Evolutionary conservation across 2,888 invertebrate species (phyloP).

Genomic region (Steinernema scapterisci): DNA sequence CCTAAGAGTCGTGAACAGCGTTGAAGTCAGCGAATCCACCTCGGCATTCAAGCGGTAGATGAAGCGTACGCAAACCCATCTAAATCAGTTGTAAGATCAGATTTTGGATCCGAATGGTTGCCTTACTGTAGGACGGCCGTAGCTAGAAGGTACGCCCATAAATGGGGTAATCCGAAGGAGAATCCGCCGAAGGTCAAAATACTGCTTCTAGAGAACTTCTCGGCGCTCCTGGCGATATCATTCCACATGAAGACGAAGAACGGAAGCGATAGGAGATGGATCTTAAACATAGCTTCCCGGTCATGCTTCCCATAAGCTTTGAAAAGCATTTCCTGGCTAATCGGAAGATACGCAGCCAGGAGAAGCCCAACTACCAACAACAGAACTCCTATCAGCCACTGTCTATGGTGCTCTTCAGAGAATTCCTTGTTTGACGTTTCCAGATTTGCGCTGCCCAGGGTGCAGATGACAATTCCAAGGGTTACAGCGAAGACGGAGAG

Average conservation of each 20-base stretch:
- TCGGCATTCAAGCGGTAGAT: conserved; percentile 92
- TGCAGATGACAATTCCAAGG: conserved; percentile 87
- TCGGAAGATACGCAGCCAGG: conserved; percentile 80
- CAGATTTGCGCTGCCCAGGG: conserved; percentile 74
- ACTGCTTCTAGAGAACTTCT: conserved; percentile 74
- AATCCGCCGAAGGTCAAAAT: conserved; percentile 39
- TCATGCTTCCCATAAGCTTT: conserved; percentile 84
- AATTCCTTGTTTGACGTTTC: conserved; percentile 43
- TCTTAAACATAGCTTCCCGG: conserved; percentile 72
- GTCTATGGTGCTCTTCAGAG: conserved; percentile 59
- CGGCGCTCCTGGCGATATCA: conserved; percentile 80
- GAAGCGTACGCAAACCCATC: conserved; percentile 86
- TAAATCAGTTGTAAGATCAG: conserved; percentile 65
- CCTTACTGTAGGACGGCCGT: conserved; percentile 59
- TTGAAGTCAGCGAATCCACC: conserved; percentile 70
- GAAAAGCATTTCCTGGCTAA: conserved; percentile 71
- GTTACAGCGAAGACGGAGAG: conserved; percentile 90
- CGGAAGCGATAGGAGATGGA: conserved; percentile 86
- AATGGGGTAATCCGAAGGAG: conserved; percentile 45
- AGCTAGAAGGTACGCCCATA: conserved; percentile 58
- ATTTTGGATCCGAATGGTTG: neutral
- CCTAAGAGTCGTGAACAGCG: conserved; percentile 88
- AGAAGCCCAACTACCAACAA: conserved; percentile 86
- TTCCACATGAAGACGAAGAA: conserved; percentile 81
- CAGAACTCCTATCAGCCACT: conserved; percentile 59